Base-by-base conservation (phyloP, 2,113 vertebrate genomes). In the Rhineura floridana region DNA sequence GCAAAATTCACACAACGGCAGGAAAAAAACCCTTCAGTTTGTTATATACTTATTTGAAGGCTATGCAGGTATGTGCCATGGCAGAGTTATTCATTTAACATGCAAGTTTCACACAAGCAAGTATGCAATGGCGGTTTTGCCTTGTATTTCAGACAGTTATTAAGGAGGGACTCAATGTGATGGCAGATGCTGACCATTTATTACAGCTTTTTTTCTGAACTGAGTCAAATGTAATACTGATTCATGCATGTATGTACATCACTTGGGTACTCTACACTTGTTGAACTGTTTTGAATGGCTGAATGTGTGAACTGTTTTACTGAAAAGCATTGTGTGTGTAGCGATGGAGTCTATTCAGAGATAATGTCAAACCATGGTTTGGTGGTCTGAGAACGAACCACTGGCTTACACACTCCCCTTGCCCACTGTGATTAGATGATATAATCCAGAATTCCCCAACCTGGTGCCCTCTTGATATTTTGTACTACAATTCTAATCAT, bases 21-120 rank as follows among this genome's bases (percentile, higher is more conserved):
- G 67, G 85, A 84, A 77, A 86, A 17, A 19, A 91, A 90, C 90
- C 13, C 50, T 63, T 80, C 0, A 0, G 78, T 67, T 86, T 46
- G 83, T 76, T 93, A 94, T 92, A 90, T 85, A 91, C 91, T 93
- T 91, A 86, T 88, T 90, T 81, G 46, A 92, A 72, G 89, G 91
- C 81, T 50, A 88, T 90, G 77, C 17, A 87, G 39, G 84, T 80
- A 86, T 87, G 52, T 52, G 63, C 79, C 81, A 65, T 76, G 50
- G 81, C 42, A 84, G 48, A 91, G 75, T 72, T 92, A 46, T 36
- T 75, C 50, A 81, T 93, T 93, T 95, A 88, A 89, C 76, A 84
- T 76, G 63, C 36, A 33, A 10, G 2, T 19, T 95, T 87, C 76
- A 73, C 88, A 70, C 92, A 93, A 90, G n/a, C 39, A 59, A 0